phyloP scores from a whole-genome alignment of 1,140 invertebrate species.

The Hycleus cichorii region DNA sequence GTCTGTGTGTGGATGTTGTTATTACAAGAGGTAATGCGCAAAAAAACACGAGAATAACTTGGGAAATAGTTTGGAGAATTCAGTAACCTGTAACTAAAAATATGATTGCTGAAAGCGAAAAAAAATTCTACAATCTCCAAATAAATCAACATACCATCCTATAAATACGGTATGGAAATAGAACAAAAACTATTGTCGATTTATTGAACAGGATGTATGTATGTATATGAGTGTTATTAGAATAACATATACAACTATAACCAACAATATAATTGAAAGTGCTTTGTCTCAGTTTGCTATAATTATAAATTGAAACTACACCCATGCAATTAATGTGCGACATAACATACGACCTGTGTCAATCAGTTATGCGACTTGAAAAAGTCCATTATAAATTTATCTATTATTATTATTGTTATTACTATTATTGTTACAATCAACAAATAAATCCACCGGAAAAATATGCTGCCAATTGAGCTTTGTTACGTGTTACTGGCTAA shows the following conservation, averaged over 20 bases:
- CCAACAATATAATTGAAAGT: slow-evolving; percentile 11
- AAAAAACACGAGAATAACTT: no score
- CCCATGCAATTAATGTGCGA: slow-evolving; percentile 17
- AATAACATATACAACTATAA: not conserved
- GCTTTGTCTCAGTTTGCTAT: slow-evolving; percentile 7
- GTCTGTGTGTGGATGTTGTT: no score
- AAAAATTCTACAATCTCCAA: no score
- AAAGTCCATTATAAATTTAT: not conserved
- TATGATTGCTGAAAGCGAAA: not conserved
- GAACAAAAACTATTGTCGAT: not conserved
- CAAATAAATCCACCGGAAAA: no score
- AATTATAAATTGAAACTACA: slow-evolving; percentile 21
- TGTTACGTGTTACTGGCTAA: no score
- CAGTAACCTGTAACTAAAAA: not conserved
- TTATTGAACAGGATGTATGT: slow-evolving; percentile 11
- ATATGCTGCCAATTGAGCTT: no score
- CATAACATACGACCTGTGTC: slow-evolving; percentile 14
- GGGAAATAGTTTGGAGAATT: not conserved
- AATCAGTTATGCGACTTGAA: slow-evolving; percentile 19
- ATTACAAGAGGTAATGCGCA: no score
- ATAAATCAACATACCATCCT: not conserved
- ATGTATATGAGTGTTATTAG: no score
- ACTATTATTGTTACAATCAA: no score
- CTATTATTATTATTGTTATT: no score
- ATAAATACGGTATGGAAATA: not conserved